These are phyloP conservation scores for Macaca mulatta DNA, from an alignment of 2,113 vertebrate species.

Conservation along the genomic window DNA sequence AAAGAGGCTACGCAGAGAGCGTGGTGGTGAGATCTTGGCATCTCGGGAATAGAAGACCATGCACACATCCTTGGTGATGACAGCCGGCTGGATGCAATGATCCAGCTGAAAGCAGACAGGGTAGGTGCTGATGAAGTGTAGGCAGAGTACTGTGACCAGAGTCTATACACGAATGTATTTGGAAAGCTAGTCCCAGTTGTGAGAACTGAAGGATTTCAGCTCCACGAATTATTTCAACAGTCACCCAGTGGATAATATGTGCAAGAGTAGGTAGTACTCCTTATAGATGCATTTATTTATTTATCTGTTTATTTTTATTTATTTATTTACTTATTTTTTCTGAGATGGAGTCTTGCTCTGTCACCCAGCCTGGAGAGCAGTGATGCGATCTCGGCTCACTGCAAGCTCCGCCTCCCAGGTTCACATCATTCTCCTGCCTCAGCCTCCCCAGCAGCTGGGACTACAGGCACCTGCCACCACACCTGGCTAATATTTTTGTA, in stretches of 20 bases:
- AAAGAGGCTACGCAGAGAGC: constrained; percentile 96
- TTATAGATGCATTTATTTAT: neutral
- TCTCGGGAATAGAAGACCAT: constrained; percentile 99
- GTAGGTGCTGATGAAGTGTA: neutral
- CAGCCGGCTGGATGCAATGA: constrained; percentile 98
- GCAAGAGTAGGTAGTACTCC: neutral
- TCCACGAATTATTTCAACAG: neutral
- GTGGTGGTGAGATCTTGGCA: constrained; percentile 95
- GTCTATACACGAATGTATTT: accelerated
- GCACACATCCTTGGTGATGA: constrained; percentile 98
- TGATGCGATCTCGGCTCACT: too few relatives aligned
- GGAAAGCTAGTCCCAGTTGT: neutral
- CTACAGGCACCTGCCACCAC: too few relatives aligned
- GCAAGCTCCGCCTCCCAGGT: too few relatives aligned
- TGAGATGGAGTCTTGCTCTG: too few relatives aligned
- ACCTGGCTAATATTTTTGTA: too few relatives aligned
- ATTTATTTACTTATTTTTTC: too few relatives aligned
- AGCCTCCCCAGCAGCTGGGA: too few relatives aligned
- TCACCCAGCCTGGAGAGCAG: too few relatives aligned
- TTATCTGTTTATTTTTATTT: neutral
- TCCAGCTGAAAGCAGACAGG: constrained; percentile 88
- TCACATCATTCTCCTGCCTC: too few relatives aligned
- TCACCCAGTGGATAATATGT: neutral
- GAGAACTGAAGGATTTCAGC: neutral
- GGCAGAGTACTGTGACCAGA: neutral